Evolutionary conservation across 2,113 vertebrate genomes (phyloP), one percentile per base, ranked within the genome.

Genomic region (Gymnarchus niloticus): DNA sequence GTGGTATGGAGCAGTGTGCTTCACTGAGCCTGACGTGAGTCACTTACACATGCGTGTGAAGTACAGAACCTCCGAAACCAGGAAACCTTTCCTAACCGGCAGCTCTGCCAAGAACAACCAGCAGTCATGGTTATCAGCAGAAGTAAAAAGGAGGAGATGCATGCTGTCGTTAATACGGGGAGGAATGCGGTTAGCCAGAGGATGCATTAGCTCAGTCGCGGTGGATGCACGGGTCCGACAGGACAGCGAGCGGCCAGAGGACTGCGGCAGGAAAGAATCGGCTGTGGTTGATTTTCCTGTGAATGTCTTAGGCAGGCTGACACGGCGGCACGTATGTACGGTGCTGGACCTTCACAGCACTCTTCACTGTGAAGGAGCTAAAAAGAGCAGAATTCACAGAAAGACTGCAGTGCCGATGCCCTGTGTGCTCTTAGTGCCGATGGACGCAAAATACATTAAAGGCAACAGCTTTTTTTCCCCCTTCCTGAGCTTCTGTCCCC

Each of bases 181-280:
- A 88, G 28, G 57, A 90, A 88, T 89, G 88, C 84, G 88, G 87
- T 25, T 51, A 56, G 86, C 85, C 73, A 28, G 25, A 61, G 86
- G 82, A 85, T 51, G 87, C n/a, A 65, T 87, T 56, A 6, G 1
- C 5, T 12, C 6, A 6, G 77, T 12, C 19, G 48, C 6, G 85
- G 83, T 48, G 59, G 2, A 23, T 14, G 19, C 6, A 33, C 44
- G 3, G 54, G 8, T 14, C 2, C 19, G 65, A 78, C 28, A 56
- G 10, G 10, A 59, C 61, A 19, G 28, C 41, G 41, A 56, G 48
- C 0, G 12, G 77, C 8, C 9, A 28, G 5, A 65, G 56, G 14
- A 46, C 44, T 65, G 41, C 37, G 48, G 19, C 8, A 65, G 56
- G 25, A 49, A 51, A 48, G 61, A 6, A 83, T 0, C 54, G 7